Conservation (phyloP, 2,797 vertebrate genomes). For the Eulemur albifrons region DNA sequence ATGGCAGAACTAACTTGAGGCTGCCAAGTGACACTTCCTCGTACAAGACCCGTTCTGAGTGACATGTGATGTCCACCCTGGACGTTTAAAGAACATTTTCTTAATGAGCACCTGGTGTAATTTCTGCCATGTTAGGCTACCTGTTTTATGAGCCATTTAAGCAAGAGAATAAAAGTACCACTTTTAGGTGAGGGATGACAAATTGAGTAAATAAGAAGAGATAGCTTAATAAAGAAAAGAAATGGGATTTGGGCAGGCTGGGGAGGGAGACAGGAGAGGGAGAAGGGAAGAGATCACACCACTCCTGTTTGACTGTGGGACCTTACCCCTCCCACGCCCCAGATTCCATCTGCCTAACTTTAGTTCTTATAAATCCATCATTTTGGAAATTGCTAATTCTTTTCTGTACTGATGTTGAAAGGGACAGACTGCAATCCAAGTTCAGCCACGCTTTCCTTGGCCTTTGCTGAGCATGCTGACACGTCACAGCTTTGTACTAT, state of each 20-base stretch:
- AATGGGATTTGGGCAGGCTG: neutral
- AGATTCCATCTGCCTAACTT: neutral
- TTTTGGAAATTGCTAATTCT: neutral
- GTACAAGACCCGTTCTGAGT: neutral
- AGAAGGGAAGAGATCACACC: neutral
- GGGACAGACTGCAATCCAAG: neutral
- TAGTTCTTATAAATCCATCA: neutral
- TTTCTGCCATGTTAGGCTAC: neutral
- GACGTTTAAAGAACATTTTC: neutral
- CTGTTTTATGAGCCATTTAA: neutral
- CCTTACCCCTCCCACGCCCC: neutral
- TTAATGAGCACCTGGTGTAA: neutral
- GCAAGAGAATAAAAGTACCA: neutral
- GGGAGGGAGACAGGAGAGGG: neutral
- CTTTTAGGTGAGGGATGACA: neutral
- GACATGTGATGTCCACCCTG: neutral
- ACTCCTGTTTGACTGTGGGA: neutral
- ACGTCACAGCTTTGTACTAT: neutral
- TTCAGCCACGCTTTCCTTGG: fast-evolving
- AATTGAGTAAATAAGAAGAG: neutral
- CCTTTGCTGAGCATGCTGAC: neutral
- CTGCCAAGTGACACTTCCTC: neutral
- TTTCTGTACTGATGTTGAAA: neutral
- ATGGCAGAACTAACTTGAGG: neutral
- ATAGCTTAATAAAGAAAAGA: neutral